Base-by-base conservation (phyloP, 2,888 invertebrate species). In the Hemithea aestivaria region DNA sequence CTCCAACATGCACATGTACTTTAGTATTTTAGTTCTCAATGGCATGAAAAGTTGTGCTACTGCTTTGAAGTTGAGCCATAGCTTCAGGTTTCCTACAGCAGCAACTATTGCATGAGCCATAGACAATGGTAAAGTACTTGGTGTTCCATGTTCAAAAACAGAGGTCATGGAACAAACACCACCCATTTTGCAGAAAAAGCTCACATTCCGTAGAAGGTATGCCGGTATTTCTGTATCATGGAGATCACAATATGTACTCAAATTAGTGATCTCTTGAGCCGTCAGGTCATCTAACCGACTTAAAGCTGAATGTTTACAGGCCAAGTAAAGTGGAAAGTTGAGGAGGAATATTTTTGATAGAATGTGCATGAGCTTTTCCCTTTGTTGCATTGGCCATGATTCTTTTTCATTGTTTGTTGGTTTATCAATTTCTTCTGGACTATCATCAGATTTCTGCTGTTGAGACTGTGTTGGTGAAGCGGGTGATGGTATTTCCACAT, bases 171-270 rank as follows among this genome's bases (percentile, higher is more conserved):
- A 92, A 66, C 93, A 91, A 43, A 97, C 92, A 16, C 97, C 97
- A 43, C 96, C 96, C 51, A 93, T 91, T 73, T 96, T 96, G 78
- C 97, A 97, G 83, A 97, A 97, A 63, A 96, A 90, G 58, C 94
- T 94, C n/a, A 97, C 96, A 83, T 97, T 97, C 38, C 96, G 91
- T 43, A 97, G 88, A 49, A 97, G 88, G 73, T 95, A 95, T 40
- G 96, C 93, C 12, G 97, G 96, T 66, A 97, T 94, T 79, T 97
- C 97, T 36, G 96, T 94, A 78, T 98, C 97, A 82, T 97, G 94
- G 31, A 97, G 89, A 84, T 97, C 97, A 85, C 97, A 97, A 71
- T 93, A 96, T 48, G 92, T 90, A 73, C 93, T 92, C 50, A 94
- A 80, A 58, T 90, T 90, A 59, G 91, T 92, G 75, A 94, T 93